Base-by-base conservation (phyloP, 2,888 invertebrate species). In the Mechanitis messenoides region DNA sequence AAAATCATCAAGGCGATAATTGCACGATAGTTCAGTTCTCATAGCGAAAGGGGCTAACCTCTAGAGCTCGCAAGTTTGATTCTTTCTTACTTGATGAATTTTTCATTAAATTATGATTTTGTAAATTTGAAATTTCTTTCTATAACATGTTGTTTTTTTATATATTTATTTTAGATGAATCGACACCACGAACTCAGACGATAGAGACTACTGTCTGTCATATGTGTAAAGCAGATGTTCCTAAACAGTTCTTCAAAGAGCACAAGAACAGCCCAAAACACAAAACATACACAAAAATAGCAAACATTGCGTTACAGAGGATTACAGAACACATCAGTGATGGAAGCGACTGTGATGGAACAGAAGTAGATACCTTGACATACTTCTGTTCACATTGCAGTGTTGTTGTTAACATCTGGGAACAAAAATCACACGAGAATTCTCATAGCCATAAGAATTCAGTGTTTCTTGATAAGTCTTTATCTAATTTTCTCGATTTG, bases 141-240 rank as follows among this genome's bases (percentile, higher is more conserved):
- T 9, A 42, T 9, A 42, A 5, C 2, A 35, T 5, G 35, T 35
- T 6, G 3, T 35, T 35, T 35, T 35, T 35, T 2, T 2, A 35
- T 46, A 20, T 53, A 3, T 33, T n/a, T 28, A 35, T 63, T 67
- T 45, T 33, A 61, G 61, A 61, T 45, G 20, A 45, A 7, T 50
- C 50, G 9, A 50, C 31, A 42, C 28, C 57, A 31, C 42, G 28
- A 3, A 65, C 31, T 33, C 31, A 53, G 31, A 33, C 55, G 9
- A 28, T 56, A 20, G 54, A 70, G 28, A 71, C 64, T 2, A 68
- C 68, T 6, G 60, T 3, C 0, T 79, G 79, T 58, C 67, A 77
- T 50, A 74, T 81, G 31, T 82, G 81, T 46, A 70, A 78, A 31
- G 63, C 70, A 9, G 45, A 72, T 11, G 74, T 81, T 0, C 81